Conservation (phyloP, 2,888 invertebrate species). For the Reticulitermes lucifugus region DNA sequence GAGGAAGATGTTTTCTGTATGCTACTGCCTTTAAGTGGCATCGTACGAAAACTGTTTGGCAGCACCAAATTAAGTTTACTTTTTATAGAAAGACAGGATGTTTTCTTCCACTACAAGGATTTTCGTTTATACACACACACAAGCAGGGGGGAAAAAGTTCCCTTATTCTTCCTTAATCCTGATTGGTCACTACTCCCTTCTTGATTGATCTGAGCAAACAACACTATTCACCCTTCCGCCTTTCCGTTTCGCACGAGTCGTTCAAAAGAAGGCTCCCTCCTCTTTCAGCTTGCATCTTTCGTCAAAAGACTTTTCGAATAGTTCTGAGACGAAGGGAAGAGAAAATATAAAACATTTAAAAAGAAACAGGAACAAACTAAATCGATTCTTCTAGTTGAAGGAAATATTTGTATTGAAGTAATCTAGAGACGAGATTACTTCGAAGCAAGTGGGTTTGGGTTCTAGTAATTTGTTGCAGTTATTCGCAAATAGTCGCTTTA, state of each 20-base stretch:
- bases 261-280: neutral
- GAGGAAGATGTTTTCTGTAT: neutral
- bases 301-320: constrained; percentile 25
- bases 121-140: constrained; percentile 14
- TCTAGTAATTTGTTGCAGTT: neutral
- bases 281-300: constrained; percentile 14
- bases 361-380: constrained; percentile 7
- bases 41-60: neutral
- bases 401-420: neutral
- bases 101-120: constrained; percentile 11
- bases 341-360: neutral
- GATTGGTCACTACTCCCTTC: constrained; percentile 24
- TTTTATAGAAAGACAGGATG: constrained; percentile 1
- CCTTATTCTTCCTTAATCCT: constrained; percentile 10
- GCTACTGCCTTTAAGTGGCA: neutral
- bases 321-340: neutral
- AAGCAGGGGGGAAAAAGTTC: neutral
- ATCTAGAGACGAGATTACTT: neutral
- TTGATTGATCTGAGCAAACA: constrained; percentile 23
- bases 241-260: neutral
- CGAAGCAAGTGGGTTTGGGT: neutral
- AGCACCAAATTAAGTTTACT: constrained; percentile 14
- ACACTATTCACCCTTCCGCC: neutral
- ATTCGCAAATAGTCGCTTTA: neutral
- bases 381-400: neutral